A percentile compares a stretch with the other conserved stretches of the same genome.
These are phyloP conservation scores for Plectrocnemia conspersa DNA, from an alignment of 1,140 invertebrate species.

Conservation along the genomic window DNA sequence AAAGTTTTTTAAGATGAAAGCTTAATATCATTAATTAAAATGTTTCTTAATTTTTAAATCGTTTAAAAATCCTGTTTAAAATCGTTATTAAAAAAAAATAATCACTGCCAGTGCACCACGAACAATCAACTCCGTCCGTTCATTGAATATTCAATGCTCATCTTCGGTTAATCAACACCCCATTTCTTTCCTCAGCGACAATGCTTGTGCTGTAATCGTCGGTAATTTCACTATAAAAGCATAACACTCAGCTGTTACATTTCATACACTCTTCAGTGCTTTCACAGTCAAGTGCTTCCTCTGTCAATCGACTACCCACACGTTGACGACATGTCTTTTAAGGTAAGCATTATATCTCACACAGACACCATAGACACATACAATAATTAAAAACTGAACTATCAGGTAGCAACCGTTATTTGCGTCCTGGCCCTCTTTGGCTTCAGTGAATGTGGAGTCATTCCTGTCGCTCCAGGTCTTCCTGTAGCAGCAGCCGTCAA, in stretches of 20 bases:
- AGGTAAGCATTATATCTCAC: slow-evolving; percentile 32
- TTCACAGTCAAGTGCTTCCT: slow-evolving; percentile 31
- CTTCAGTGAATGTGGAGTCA: slow-evolving; percentile 30
- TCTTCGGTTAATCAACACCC: slow-evolving; percentile 27
- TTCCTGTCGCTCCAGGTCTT: slow-evolving; percentile 24
- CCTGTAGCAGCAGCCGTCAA: slow-evolving; percentile 36
- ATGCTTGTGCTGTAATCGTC: slow-evolving; percentile 29
- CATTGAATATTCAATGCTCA: slow-evolving; percentile 24
- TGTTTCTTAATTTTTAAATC: no score
- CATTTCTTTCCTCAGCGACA: slow-evolving; percentile 31
- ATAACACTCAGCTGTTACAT: slow-evolving; percentile 20
- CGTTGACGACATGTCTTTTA: slow-evolving; percentile 33
- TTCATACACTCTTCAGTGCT: slow-evolving; percentile 34
- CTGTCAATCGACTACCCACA: slow-evolving; percentile 17
- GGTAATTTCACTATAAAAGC: slow-evolving; percentile 37
- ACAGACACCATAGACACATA: no score
- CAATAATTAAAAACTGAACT: background rate
- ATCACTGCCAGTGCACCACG: no score
- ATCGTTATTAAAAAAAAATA: no score
- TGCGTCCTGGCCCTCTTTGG: slow-evolving; percentile 21
- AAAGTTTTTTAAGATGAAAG: no score
- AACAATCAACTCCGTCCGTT: slow-evolving; percentile 1
- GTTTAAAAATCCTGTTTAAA: no score
- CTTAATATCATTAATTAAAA: no score
- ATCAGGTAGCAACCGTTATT: slow-evolving; percentile 28